Percentiles rank a stretch among this genome's conserved stretches.
These are phyloP conservation scores for Barypeithes pellucidus DNA, from an alignment of 2,888 invertebrate species.

Conservation along the genomic window DNA sequence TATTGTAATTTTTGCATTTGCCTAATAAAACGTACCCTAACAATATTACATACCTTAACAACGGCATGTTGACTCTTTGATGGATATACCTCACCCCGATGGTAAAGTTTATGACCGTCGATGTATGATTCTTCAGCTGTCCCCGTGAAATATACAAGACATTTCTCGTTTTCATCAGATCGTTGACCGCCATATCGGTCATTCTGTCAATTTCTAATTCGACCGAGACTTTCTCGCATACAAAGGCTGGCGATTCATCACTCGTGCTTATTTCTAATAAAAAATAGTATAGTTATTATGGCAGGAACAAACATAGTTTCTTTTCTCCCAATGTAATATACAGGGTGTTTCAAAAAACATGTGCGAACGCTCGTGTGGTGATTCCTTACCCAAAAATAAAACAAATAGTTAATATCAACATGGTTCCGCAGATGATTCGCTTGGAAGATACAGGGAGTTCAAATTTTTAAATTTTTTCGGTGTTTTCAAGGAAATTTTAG, in stretches of 20 bases:
- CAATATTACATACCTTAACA: too few species aligned
- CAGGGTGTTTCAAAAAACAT: too few species aligned
- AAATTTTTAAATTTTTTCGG: too few species aligned
- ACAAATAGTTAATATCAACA: too few species aligned
- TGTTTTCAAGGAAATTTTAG: too few species aligned
- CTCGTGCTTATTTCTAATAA: constrained; percentile 67
- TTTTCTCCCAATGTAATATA: not conserved
- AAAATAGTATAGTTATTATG: not conserved
- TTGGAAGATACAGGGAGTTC: too few species aligned
- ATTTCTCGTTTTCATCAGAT: constrained; percentile 87
- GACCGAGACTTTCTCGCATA: constrained; percentile 92
- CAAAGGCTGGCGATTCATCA: constrained; percentile 89
- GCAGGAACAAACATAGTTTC: not conserved
- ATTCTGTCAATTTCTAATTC: constrained; percentile 93
- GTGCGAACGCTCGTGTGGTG: too few species aligned
- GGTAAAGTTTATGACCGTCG: constrained; percentile 92
- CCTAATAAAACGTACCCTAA: too few species aligned
- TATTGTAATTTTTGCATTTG: too few species aligned
- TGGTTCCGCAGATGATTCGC: too few species aligned
- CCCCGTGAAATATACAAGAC: constrained; percentile 90
- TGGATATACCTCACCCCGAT: constrained; percentile 88
- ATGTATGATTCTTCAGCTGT: constrained; percentile 92
- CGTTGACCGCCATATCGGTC: constrained; percentile 91
- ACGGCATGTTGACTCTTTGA: constrained; percentile 97
- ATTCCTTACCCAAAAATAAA: too few species aligned